These are phyloP conservation scores for Zaprionus taronus DNA, from an alignment of 1,140 invertebrate genomes.

Conservation along the genomic window DNA sequence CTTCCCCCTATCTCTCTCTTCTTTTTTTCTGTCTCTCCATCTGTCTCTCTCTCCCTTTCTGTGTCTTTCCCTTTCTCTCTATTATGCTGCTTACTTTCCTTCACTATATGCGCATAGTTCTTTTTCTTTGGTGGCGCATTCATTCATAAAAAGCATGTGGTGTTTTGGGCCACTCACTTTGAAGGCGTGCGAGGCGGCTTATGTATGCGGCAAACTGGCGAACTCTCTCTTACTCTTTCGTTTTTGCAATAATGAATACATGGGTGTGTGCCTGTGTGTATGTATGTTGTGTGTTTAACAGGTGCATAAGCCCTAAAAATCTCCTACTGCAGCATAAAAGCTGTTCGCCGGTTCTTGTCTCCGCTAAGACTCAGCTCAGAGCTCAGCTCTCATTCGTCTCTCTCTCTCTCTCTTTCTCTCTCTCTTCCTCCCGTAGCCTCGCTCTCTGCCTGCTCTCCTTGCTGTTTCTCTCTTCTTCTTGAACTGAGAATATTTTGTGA, in stretches of 20 bases:
- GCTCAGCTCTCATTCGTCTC: conserved; percentile 12
- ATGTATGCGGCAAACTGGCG: conserved; percentile 51
- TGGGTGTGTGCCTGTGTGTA: conserved; percentile 3
- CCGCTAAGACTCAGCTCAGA: conserved; percentile 33
- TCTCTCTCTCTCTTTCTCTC: background rate
- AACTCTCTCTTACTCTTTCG: conserved; percentile 59
- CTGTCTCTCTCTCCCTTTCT: background rate
- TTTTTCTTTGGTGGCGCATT: conserved; percentile 58
- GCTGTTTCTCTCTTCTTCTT: conserved; percentile 14
- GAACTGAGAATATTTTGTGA: conserved; percentile 46
- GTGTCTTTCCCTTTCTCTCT: background rate
- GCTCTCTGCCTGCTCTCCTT: background rate
- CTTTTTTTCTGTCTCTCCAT: background rate
- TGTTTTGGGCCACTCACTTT: conserved; percentile 42
- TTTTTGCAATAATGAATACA: conserved; percentile 41
- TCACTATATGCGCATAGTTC: conserved; percentile 45
- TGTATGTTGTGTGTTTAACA: conserved; percentile 33
- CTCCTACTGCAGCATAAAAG: conserved; percentile 32
- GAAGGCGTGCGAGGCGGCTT: conserved; percentile 39
- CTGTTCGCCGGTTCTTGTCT: conserved; percentile 47
- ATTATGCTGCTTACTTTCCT: conserved; percentile 26
- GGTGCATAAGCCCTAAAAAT: conserved; percentile 47
- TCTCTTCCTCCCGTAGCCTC: background rate
- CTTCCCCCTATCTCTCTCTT: background rate
- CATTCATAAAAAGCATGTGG: conserved; percentile 71